Evolutionary conservation across 2,113 vertebrate species (phyloP).

Genomic region (Ptyas mucosa): DNA sequence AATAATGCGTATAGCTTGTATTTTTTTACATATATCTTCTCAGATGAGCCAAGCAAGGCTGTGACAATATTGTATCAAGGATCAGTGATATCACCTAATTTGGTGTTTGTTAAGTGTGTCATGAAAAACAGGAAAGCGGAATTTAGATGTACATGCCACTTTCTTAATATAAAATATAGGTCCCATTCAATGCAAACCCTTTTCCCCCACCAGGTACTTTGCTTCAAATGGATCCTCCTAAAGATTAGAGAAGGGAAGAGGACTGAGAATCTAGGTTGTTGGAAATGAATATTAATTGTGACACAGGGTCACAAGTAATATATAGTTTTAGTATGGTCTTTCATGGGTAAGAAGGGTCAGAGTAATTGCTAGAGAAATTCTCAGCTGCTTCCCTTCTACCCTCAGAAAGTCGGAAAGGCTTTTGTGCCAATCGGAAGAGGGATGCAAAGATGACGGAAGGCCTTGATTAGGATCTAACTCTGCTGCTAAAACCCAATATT

Average conservation of each 20-base stretch:
- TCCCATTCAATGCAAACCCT: background rate
- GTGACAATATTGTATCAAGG: background rate
- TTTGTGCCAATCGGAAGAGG: background rate
- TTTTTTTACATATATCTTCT: background rate
- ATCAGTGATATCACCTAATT: background rate
- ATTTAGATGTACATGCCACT: background rate
- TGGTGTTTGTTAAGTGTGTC: background rate
- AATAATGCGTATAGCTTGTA: background rate
- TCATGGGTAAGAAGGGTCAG: background rate
- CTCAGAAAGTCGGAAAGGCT: background rate
- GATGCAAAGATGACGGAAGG: background rate
- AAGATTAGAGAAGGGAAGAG: background rate
- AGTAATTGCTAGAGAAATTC: background rate
- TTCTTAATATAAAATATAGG: background rate
- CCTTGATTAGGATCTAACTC: background rate
- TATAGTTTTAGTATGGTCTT: background rate
- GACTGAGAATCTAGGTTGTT: background rate
- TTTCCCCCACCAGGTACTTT: background rate
- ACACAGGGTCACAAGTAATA: background rate
- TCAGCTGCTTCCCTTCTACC: background rate
- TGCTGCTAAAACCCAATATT: background rate
- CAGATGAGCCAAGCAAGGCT: background rate
- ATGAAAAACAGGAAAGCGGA: background rate
- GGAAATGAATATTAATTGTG: background rate
- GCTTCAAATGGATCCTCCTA: background rate